Conservation (phyloP, 2,113 vertebrate species). For the Triplophysa tibetana region DNA sequence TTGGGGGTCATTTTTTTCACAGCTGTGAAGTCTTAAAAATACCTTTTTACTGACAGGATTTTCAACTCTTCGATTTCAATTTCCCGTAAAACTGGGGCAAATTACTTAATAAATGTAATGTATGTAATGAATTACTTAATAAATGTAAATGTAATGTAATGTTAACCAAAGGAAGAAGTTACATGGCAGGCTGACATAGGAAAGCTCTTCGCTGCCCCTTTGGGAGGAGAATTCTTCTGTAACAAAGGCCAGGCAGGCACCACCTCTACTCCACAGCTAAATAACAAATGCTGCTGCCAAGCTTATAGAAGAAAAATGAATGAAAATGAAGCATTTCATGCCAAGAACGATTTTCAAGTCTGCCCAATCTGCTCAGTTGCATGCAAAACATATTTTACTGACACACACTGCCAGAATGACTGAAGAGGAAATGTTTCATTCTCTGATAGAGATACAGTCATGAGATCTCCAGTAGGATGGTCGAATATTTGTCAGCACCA, state of each 20-base stretch:
- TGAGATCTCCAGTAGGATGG: background rate
- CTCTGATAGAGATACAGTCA: background rate
- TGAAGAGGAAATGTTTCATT: background rate
- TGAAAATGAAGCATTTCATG: conserved; percentile 45
- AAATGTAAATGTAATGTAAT: background rate
- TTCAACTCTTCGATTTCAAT: too few species aligned
- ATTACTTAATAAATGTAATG: background rate
- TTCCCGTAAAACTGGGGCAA: background rate
- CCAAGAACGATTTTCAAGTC: conserved; percentile 4
- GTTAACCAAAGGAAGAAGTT: conserved; percentile 53
- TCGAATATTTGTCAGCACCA: conserved; percentile 8
- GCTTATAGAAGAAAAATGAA: conserved; percentile 46
- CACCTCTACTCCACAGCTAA: conserved; percentile 41
- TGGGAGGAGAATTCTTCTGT: background rate
- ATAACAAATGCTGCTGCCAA: conserved; percentile 51
- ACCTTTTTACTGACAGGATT: too few species aligned
- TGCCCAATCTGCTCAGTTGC: background rate
- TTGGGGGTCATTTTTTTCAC: background rate
- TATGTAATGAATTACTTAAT: background rate
- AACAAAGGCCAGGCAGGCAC: conserved; percentile 6
- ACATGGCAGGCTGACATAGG: conserved; percentile 60
- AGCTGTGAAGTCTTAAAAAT: too few species aligned
- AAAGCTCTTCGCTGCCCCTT: conserved; percentile 47
- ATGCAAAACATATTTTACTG: conserved; percentile 1
- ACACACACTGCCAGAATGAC: background rate